Conservation (phyloP, 2,888 invertebrate genomes). For the Drosophila conformis region DNA sequence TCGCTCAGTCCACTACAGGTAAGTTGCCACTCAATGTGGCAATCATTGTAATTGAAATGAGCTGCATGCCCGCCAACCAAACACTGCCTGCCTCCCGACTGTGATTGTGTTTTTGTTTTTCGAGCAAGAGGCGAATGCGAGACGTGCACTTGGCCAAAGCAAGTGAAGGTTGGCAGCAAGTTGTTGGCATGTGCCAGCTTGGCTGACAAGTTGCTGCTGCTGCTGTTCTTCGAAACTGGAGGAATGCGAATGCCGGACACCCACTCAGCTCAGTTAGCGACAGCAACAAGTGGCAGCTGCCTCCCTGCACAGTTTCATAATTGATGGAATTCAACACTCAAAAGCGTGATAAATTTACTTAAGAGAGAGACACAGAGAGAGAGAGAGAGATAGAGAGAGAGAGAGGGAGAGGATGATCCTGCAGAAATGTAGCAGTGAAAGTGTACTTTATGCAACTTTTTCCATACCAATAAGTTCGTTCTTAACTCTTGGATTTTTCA, state of each 20-base stretch:
- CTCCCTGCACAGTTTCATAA: conserved; percentile 26
- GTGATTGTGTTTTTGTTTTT: conserved; percentile 5
- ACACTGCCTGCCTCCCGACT: not conserved
- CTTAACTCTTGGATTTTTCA: not conserved
- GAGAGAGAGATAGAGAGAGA: not conserved
- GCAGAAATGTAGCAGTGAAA: not conserved
- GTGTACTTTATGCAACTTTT: not conserved
- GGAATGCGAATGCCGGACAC: conserved; percentile 2
- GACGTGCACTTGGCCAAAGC: conserved; percentile 27
- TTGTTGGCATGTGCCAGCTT: conserved; percentile 17
- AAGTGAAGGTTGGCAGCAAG: conserved; percentile 15
- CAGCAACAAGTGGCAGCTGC: conserved; percentile 16
- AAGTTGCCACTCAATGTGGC: conserved; percentile 48
- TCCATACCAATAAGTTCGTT: not conserved
- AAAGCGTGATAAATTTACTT: conserved; percentile 28
- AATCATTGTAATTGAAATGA: conserved; percentile 54
- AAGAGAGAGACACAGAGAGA: not conserved
- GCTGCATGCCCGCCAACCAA: conserved; percentile 4
- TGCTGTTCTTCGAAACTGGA: conserved; percentile 10
- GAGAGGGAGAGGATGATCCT: not conserved
- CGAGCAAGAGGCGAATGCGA: conserved; percentile 21
- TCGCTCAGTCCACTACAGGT: conserved; percentile 91
- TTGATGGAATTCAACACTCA: conserved; percentile 45
- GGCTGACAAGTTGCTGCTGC: conserved; percentile 38
- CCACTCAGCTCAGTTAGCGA: not conserved